A percentile compares a stretch with the other conserved stretches of the same genome.
Conservation (phyloP, 2,888 invertebrate genomes). For the Andrena fulva region DNA sequence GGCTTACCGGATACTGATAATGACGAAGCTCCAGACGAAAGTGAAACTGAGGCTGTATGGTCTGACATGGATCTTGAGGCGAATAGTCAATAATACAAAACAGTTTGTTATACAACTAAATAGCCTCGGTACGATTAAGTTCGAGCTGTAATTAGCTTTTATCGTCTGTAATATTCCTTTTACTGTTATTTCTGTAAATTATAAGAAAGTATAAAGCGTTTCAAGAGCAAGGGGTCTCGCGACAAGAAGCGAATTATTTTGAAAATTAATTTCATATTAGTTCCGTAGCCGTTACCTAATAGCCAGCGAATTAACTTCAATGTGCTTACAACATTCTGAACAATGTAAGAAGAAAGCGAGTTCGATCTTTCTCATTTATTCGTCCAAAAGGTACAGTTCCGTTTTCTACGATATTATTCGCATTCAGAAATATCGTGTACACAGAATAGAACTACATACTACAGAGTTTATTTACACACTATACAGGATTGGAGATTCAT, state of each 20-base stretch:
- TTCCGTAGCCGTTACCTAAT: background rate
- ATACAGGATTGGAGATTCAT: constrained; percentile 60
- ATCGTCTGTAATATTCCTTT: constrained; percentile 18
- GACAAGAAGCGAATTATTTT: background rate
- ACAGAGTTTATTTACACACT: constrained; percentile 60
- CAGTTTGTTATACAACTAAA: constrained; percentile 18
- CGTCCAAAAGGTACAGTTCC: constrained; percentile 49
- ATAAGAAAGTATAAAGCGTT: constrained; percentile 2
- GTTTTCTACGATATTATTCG: constrained; percentile 49
- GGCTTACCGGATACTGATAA: constrained; percentile 84
- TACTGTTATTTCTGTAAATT: constrained; percentile 15
- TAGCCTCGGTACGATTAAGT: constrained; percentile 30
- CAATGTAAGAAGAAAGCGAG: constrained; percentile 2
- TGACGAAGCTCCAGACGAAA: constrained; percentile 85
- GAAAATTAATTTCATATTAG: background rate
- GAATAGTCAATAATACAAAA: constrained; percentile 80
- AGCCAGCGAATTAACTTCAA: background rate
- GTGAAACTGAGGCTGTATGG: constrained; percentile 88
- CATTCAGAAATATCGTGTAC: constrained; percentile 50
- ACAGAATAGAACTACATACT: constrained; percentile 51
- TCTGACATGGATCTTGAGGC: constrained; percentile 88
- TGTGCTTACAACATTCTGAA: background rate
- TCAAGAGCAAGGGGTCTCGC: too few relatives aligned
- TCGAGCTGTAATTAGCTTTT: constrained; percentile 34
- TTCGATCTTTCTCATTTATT: constrained; percentile 45